Conservation (phyloP, 2,797 vertebrate genomes). For the Martes flavigula region DNA sequence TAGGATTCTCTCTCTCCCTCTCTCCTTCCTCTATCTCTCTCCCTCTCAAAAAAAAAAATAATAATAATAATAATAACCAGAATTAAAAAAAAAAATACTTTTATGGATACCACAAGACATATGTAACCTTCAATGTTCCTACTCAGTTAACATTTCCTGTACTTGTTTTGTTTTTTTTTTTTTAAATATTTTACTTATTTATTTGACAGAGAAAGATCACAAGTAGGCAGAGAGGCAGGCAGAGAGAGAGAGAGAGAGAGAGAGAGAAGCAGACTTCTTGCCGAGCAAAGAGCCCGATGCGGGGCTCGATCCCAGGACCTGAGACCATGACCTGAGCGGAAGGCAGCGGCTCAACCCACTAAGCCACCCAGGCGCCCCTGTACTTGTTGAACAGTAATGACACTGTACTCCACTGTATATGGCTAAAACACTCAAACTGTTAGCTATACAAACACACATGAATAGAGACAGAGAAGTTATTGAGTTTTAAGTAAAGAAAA, state of each 20-base stretch:
- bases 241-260: too few species aligned
- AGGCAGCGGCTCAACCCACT: too few species aligned
- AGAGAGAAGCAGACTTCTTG: too few species aligned
- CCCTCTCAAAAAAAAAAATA: background rate
- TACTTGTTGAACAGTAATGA: background rate
- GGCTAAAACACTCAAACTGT: background rate
- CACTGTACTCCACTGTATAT: background rate
- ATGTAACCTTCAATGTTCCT: background rate
- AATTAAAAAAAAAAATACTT: constrained; percentile 8
- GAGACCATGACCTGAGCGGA: too few species aligned
- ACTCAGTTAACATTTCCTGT: background rate
- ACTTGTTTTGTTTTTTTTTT: background rate
- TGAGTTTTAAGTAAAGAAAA: background rate
- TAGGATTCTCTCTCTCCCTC: background rate
- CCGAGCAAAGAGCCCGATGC: too few species aligned
- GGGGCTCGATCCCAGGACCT: too few species aligned
- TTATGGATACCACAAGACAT: background rate
- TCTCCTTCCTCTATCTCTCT: background rate
- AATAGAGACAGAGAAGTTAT: background rate
- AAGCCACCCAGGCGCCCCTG: background rate
- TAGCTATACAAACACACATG: background rate
- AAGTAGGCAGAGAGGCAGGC: too few species aligned
- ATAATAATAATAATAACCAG: background rate
- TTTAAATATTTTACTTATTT: too few species aligned
- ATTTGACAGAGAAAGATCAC: too few species aligned